phyloP scores from a whole-genome alignment of 2,888 invertebrate genomes.

The Nymphalis polychloros region DNA sequence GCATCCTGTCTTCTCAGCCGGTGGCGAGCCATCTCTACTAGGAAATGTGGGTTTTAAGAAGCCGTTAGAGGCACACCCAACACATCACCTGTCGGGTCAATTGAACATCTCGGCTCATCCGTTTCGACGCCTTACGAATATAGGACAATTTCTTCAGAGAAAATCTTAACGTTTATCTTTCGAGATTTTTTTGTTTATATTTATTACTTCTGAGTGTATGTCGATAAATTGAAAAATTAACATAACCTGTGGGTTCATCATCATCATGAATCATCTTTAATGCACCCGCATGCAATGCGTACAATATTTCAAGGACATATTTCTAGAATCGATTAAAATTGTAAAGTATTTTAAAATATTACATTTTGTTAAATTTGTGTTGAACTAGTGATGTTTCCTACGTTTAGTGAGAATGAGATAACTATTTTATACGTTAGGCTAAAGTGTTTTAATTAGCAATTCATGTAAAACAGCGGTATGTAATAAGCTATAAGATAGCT shows the following conservation, averaged over 20 bases:
- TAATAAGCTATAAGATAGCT: slow-evolving; percentile 6
- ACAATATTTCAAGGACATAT: slow-evolving; percentile 61
- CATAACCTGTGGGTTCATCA: slow-evolving; percentile 75
- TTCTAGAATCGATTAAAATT: slow-evolving; percentile 50
- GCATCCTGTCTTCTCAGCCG: slow-evolving; percentile 74
- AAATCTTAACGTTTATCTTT: slow-evolving; percentile 4
- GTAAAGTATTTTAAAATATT: not conserved
- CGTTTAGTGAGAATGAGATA: not conserved
- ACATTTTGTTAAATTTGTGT: not conserved
- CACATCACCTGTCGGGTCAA: slow-evolving; percentile 68
- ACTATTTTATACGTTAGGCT: not conserved
- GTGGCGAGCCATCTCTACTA: slow-evolving; percentile 68
- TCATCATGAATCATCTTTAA: slow-evolving; percentile 67
- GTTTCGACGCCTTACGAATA: slow-evolving; percentile 42
- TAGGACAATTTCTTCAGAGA: slow-evolving; percentile 15
- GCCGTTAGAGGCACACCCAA: slow-evolving; percentile 68
- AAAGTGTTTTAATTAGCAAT: not conserved
- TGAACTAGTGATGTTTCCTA: not conserved
- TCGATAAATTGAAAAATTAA: slow-evolving; percentile 47
- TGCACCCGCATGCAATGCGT: slow-evolving; percentile 64
- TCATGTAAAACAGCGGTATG: not conserved
- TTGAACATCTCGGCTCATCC: slow-evolving; percentile 54
- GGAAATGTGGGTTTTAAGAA: slow-evolving; percentile 77
- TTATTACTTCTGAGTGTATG: slow-evolving; percentile 6
- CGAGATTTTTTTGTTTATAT: slow-evolving; percentile 7